phyloP scores from a whole-genome alignment of 2,888 invertebrate genomes.

The Halictus ligatus region DNA sequence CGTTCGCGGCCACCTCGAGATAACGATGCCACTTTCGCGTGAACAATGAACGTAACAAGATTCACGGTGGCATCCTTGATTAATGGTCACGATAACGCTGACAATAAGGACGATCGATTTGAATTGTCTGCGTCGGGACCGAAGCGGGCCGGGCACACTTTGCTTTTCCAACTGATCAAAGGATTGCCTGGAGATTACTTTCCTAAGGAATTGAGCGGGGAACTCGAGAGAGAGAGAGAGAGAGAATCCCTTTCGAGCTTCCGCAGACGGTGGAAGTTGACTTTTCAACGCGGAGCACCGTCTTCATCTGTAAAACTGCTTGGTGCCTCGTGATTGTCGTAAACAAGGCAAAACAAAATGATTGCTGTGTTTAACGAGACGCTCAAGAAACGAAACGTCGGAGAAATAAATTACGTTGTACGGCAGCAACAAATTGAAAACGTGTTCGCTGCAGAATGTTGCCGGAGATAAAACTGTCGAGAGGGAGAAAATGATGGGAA shows the following conservation, averaged over 20 bases:
- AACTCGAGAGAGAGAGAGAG: too few species aligned
- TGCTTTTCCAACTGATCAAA: slow-evolving; percentile 25
- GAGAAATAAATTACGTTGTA: not conserved
- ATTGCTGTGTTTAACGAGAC: not conserved
- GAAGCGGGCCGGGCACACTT: slow-evolving; percentile 19
- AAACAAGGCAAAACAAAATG: not conserved
- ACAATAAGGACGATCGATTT: slow-evolving; percentile 61
- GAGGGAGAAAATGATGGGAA: not conserved
- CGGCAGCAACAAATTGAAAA: not conserved
- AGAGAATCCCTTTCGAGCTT: not conserved
- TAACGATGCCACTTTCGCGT: slow-evolving; percentile 48
- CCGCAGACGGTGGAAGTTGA: not conserved
- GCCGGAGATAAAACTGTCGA: not conserved
- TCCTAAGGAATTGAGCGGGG: slow-evolving; percentile 2
- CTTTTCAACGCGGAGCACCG: not conserved
- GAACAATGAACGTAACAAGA: slow-evolving; percentile 61
- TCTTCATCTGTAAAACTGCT: not conserved
- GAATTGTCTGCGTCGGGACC: slow-evolving; percentile 43
- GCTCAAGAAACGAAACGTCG: not conserved
- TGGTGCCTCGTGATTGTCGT: not conserved
- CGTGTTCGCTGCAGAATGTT: not conserved
- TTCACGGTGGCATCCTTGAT: slow-evolving; percentile 56
- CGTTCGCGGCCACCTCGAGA: slow-evolving; percentile 44
- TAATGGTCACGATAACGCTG: slow-evolving; percentile 60
- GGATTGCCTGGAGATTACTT: slow-evolving; percentile 23